phyloP scores from a whole-genome alignment of 2,888 invertebrate species.

The Bombyx huttoni region DNA sequence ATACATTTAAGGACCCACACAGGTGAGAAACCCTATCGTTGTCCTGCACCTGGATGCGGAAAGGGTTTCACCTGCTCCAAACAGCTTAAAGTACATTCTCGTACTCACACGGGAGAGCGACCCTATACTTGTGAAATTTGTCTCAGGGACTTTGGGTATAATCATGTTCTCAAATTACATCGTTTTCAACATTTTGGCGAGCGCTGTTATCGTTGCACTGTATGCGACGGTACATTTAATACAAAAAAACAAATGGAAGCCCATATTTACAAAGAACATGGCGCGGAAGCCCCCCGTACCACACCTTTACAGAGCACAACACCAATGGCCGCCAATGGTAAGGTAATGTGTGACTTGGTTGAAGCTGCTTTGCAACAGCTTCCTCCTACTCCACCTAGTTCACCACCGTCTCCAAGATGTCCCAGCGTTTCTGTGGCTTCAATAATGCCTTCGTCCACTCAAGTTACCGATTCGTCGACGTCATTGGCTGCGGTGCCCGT shows the following conservation, averaged over 20 bases:
- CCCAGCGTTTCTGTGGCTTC: slow-evolving; percentile 23
- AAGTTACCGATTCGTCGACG: slow-evolving; percentile 32
- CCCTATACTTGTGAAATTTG: slow-evolving; percentile 94
- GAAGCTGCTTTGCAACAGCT: slow-evolving; percentile 62
- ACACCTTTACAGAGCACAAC: slow-evolving; percentile 36
- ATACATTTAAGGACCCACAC: slow-evolving; percentile 93
- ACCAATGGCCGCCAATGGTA: slow-evolving; percentile 38
- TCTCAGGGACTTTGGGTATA: slow-evolving; percentile 91
- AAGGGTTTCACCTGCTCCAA: slow-evolving; percentile 95
- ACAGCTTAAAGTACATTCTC: slow-evolving; percentile 91
- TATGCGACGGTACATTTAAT: slow-evolving; percentile 91
- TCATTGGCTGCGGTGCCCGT: slow-evolving; percentile 41
- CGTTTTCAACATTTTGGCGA: slow-evolving; percentile 93
- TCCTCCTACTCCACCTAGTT: slow-evolving; percentile 73
- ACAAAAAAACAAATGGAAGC: slow-evolving; percentile 93
- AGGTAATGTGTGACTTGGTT: slow-evolving; percentile 57
- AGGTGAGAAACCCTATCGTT: slow-evolving; percentile 88
- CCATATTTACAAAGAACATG: slow-evolving; percentile 77
- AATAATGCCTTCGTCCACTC: slow-evolving; percentile 38
- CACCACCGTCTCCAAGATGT: slow-evolving; percentile 63
- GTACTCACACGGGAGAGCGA: slow-evolving; percentile 92
- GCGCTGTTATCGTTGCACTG: slow-evolving; percentile 92
- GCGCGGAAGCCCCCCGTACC: slow-evolving; percentile 63
- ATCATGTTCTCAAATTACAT: slow-evolving; percentile 90
- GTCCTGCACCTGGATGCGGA: slow-evolving; percentile 85